These are phyloP conservation scores for Epinephelus moara DNA, from an alignment of 2,113 vertebrate species.

Conservation along the genomic window DNA sequence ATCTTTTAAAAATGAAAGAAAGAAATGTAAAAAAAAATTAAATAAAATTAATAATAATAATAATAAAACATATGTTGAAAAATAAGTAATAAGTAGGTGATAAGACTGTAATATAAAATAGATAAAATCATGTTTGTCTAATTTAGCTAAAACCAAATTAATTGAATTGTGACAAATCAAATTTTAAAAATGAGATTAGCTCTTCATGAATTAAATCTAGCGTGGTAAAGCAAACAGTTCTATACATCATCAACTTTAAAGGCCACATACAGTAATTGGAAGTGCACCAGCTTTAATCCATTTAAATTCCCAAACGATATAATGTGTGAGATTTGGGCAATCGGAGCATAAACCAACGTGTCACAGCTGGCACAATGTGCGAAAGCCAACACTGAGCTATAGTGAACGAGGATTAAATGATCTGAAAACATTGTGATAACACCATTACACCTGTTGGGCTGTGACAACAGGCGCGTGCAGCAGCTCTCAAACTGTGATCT, in stretches of 20 bases:
- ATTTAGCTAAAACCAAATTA: background rate
- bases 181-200: background rate
- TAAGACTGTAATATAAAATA: no score
- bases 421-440: constrained; percentile 56
- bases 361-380: constrained; percentile 47
- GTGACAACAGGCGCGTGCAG: constrained; percentile 22
- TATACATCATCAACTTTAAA: background rate
- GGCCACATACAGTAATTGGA: no score
- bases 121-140: no score
- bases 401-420: constrained; percentile 54
- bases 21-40: no score
- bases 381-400: constrained; percentile 25
- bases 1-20: no score
- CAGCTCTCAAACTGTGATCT: constrained; percentile 39
- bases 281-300: constrained; percentile 10
- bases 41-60: no score
- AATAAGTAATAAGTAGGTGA: no score
- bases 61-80: no score
- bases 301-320: constrained; percentile 31
- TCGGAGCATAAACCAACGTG: constrained; percentile 43
- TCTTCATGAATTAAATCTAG: background rate
- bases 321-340: constrained; percentile 30
- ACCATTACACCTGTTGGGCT: constrained; percentile 60
- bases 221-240: background rate
- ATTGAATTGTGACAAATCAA: background rate